phyloP scores from a whole-genome alignment of 1,140 invertebrate species.

The Papilio xuthus region DNA sequence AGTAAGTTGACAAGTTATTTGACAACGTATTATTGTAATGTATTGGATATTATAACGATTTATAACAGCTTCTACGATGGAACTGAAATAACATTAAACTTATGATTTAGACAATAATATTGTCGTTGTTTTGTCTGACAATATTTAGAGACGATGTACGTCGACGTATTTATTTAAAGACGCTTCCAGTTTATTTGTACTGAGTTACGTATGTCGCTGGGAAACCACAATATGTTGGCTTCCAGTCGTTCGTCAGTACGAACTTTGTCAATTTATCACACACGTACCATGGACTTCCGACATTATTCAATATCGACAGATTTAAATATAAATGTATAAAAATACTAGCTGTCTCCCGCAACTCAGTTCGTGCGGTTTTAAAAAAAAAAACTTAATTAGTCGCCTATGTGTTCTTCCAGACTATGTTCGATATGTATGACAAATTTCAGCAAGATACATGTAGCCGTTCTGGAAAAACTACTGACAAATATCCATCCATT shows the following conservation, averaged over 20 bases:
- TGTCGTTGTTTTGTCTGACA: not conserved
- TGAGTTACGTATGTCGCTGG: not conserved
- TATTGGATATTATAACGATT: too few species aligned
- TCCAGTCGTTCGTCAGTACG: not conserved
- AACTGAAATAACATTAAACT: not conserved
- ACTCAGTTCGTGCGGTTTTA: too few species aligned
- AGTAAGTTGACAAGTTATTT: too few species aligned
- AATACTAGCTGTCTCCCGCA: too few species aligned
- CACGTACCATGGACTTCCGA: slow-evolving; percentile 30
- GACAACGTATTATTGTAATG: too few species aligned
- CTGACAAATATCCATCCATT: too few species aligned
- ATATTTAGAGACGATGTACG: not conserved
- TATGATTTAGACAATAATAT: not conserved
- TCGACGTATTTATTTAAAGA: slow-evolving; percentile 12
- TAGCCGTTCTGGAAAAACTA: too few species aligned
- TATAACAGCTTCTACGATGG: too few species aligned
- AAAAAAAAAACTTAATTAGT: too few species aligned
- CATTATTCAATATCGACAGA: slow-evolving; percentile 36
- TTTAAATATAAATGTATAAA: slow-evolving; percentile 25
- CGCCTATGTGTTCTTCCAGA: too few species aligned
- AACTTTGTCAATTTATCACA: slow-evolving; percentile 36
- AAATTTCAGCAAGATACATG: too few species aligned
- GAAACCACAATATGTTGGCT: slow-evolving; percentile 28
- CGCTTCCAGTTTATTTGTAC: slow-evolving; percentile 10
- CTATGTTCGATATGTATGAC: too few species aligned